Evolutionary conservation across 2,113 vertebrate genomes (phyloP).

Genomic region (Boulengeromyrus knoepffleri): DNA sequence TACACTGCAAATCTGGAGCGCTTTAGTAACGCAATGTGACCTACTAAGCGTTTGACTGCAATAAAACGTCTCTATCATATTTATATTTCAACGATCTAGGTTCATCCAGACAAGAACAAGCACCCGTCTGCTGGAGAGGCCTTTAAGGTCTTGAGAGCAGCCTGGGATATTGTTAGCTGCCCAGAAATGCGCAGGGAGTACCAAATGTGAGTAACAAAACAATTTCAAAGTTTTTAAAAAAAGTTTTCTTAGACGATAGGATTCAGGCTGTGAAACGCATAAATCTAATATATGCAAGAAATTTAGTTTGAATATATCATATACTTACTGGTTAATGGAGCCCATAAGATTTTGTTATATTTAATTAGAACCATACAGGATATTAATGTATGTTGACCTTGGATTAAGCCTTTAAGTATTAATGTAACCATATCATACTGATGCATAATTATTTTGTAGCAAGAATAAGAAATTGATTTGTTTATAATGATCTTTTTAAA

Average conservation of each 20-base stretch:
- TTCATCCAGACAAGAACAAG: constrained; percentile 92
- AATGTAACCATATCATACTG: background rate
- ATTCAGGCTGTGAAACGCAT: background rate
- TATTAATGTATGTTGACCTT: background rate
- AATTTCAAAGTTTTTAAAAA: background rate
- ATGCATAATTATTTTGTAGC: background rate
- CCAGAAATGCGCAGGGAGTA: constrained; percentile 80
- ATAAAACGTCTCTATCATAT: background rate
- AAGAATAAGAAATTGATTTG: background rate
- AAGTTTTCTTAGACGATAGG: background rate
- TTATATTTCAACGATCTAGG: constrained; percentile 54
- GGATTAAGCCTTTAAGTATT: background rate
- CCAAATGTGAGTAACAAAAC: constrained; percentile 72
- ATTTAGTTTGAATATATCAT: background rate
- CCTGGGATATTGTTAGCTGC: constrained; percentile 93
- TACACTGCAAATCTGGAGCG: background rate
- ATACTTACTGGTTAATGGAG: background rate
- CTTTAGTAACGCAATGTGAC: background rate
- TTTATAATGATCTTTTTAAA: background rate
- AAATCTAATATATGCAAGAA: background rate
- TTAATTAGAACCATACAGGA: background rate
- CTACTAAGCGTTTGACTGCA: background rate
- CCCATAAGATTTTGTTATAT: background rate
- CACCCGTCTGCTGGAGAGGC: constrained; percentile 86
- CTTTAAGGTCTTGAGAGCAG: constrained; percentile 86